These are phyloP conservation scores for Phyllostomus hastatus DNA, from an alignment of 2,113 vertebrate species.

Conservation along the genomic window DNA sequence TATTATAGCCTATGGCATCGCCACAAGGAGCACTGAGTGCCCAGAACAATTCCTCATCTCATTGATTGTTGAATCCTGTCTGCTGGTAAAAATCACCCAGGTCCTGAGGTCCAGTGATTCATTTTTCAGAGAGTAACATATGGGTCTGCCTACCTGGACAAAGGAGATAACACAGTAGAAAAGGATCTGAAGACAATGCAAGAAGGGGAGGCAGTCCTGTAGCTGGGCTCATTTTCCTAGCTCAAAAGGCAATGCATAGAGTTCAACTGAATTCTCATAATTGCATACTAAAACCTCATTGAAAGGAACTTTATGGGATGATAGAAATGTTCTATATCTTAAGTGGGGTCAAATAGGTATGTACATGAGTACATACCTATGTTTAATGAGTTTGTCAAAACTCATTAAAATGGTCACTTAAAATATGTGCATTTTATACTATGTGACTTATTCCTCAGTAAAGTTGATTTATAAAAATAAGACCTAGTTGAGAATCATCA, in stretches of 20 bases:
- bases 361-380: background rate
- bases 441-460: background rate
- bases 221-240: background rate
- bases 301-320: background rate
- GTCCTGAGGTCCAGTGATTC: background rate
- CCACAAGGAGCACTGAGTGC: background rate
- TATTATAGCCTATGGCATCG: background rate
- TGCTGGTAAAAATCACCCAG: background rate
- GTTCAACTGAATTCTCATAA: background rate
- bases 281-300: background rate
- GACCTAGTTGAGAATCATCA: slow-evolving; percentile 3
- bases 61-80: background rate
- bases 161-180: background rate
- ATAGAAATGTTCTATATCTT: background rate
- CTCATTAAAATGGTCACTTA: background rate
- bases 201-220: background rate
- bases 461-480: slow-evolving; percentile 27
- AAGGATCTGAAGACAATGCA: background rate
- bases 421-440: background rate
- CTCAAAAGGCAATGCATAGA: background rate
- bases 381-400: background rate
- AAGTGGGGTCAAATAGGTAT: background rate
- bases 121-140: background rate
- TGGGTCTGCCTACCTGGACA: background rate
- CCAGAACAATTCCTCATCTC: background rate